Base-by-base conservation (phyloP, 1,140 invertebrate species). In the Andricus grossulariae region DNA sequence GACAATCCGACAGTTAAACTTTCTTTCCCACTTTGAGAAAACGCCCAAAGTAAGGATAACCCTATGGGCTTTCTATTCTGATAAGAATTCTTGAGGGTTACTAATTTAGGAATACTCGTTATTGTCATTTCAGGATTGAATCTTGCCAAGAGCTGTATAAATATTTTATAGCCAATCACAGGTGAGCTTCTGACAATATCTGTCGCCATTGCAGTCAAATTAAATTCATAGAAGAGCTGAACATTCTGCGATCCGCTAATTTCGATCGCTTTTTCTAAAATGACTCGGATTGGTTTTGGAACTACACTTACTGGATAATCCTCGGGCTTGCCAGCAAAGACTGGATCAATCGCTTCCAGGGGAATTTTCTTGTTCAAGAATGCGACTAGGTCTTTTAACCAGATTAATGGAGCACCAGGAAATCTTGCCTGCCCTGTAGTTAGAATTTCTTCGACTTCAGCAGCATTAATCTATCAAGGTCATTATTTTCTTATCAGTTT, bases 41-140 rank as follows among this genome's bases (percentile, higher is more conserved):
- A 90, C 11, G 94, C 94, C 96, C 96, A 97, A 1, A 97, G 87
- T 13, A 97, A 91, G 5, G 95, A 94, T 50, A 96, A 87, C 25
- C 96, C 95, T 82, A 97, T 94, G 18, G 93, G 92, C 76, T 95
- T 95, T 55, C 96, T 92, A 86, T 97, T 97, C 84, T 96, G 95
- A 88, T 96, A 96, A 3, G 95, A 96, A 76, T 94, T 95, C 55
- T 93, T 92, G n/a, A 96, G 86, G 70, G 90, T 92, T 0, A 92
- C 91, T 74, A 93, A 91, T 88, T 95, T 96, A 11, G 91, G 85
- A 81, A 95, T 89, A 80, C 94, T 95, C 2, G 89, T 88, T 2
- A 92, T 84, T 18, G 93, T 93, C 76, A 95, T 93, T 72, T 93
- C 92, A 1, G 95, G 94, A 89, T 94, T 92, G 25, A 93, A 92